Evolutionary conservation across 2,888 invertebrate species (phyloP), one percentile per base, ranked within the genome.

Genomic region (Caenorhabditis panamensis): DNA sequence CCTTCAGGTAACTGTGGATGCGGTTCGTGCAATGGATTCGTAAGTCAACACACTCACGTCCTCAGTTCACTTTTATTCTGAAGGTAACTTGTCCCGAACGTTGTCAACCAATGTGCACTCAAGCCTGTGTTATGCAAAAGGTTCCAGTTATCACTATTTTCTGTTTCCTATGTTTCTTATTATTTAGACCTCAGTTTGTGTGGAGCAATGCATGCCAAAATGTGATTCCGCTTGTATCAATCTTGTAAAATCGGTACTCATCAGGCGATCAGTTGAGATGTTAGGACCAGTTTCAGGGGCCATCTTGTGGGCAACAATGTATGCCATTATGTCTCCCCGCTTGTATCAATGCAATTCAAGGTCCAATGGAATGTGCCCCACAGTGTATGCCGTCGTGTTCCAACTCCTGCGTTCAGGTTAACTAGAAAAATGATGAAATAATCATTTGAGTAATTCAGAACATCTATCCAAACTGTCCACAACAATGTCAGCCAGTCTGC

Each of bases 101-200:
- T 22, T 85, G 85, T 44, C 83, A 83, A 68, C 85, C 85, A 69
- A 83, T 85, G 83, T 85, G 85, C 76, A 85, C 85, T 2, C 67
- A 82, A 61, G 80, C 80, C 36, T 85, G 85, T 72, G 85, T 85
- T 51, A 82, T 81, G 80, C 66, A 66, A 4, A 75, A 78, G 78
- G 75, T 77, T 41, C 41, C 5, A 41, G 13, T 11, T 41, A n/a
- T 8, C n/a, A 36, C 28, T 49, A 8, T 8, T n/a, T n/a, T 61
- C 1, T 18, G 22, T 67, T 61, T 28, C 37, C 28, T 26, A n/a
- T 18, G n/a, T 63, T 73, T 36, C 22, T 26, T 62, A 6, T 47
- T 47, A 16, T n/a, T n/a, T n/a, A 68, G 78, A 64, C 69, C 49
- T 41, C 79, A 22, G 58, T 63, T 67, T 79, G 82, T 49, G 82